Evolutionary conservation across 2,797 vertebrate species (phyloP).

Genomic region (Glossophaga mutica): DNA sequence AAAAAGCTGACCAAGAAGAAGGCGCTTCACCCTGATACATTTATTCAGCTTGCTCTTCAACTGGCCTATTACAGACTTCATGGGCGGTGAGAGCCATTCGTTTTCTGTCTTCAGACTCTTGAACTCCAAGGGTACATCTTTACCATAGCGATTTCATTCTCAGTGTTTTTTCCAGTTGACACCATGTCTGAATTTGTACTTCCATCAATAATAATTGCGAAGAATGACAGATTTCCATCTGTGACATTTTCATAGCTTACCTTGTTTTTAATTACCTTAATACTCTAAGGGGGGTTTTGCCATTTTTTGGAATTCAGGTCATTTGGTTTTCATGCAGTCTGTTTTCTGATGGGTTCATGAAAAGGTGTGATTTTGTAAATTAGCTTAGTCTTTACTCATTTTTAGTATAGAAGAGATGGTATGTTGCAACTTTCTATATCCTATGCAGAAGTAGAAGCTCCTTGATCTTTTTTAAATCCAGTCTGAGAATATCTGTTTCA

Average conservation of each 20-base stretch:
- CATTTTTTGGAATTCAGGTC: neutral
- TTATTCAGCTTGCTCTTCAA: constrained; percentile 95
- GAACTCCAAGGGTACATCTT: neutral
- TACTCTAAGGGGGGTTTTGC: neutral
- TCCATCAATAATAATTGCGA: neutral
- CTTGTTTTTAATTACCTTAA: neutral
- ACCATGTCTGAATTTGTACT: neutral
- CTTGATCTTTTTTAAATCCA: neutral
- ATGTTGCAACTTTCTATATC: neutral
- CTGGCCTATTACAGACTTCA: constrained; percentile 90
- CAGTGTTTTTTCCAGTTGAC: neutral
- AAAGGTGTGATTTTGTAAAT: neutral
- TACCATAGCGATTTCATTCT: neutral
- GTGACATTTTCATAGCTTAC: neutral
- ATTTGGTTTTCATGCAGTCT: neutral
- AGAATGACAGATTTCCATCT: neutral
- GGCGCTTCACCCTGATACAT: constrained; percentile 93
- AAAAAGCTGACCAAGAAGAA: constrained; percentile 90
- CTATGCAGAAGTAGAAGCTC: neutral
- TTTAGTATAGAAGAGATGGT: neutral
- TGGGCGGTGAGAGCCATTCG: constrained; percentile 82
- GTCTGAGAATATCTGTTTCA: neutral
- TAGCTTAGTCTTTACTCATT: neutral
- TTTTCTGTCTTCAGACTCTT: neutral
- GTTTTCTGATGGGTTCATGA: neutral